These are phyloP conservation scores for Oophaga sylvatica DNA, from an alignment of 2,797 vertebrate species.

Conservation along the genomic window DNA sequence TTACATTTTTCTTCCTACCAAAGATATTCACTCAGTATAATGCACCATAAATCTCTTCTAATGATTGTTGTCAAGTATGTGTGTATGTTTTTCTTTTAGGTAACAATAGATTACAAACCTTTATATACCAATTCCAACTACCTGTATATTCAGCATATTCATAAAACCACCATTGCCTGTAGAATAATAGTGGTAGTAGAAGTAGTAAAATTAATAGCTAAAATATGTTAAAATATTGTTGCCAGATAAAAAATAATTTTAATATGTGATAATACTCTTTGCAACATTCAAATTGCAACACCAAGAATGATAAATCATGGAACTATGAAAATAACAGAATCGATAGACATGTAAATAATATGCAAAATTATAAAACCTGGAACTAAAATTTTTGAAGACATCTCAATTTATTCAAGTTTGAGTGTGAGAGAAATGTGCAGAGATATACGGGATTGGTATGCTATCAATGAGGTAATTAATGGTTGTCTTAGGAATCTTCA, in stretches of 20 bases:
- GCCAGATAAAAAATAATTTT: background rate
- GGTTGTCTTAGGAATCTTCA: too few relatives aligned
- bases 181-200: background rate
- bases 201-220: background rate
- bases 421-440: too few relatives aligned
- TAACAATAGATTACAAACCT: conserved; percentile 34
- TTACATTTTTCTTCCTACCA: conserved; percentile 50
- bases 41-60: conserved; percentile 46
- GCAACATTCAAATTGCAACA: too few relatives aligned
- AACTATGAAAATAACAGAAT: too few relatives aligned
- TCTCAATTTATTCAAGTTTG: too few relatives aligned
- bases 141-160: background rate
- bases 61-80: conserved; percentile 47
- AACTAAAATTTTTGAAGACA: too few relatives aligned
- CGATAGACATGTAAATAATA: too few relatives aligned
- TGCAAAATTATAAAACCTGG: too few relatives aligned
- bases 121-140: conserved; percentile 2
- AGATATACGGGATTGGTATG: too few relatives aligned
- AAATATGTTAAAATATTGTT: background rate
- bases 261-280: too few relatives aligned
- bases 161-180: background rate
- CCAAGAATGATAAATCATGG: too few relatives aligned
- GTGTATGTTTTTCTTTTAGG: conserved; percentile 42
- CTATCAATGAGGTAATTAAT: too few relatives aligned
- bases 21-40: conserved; percentile 47